Conservation (phyloP, 2,113 vertebrate genomes). For the Xyliphius kryptos region DNA sequence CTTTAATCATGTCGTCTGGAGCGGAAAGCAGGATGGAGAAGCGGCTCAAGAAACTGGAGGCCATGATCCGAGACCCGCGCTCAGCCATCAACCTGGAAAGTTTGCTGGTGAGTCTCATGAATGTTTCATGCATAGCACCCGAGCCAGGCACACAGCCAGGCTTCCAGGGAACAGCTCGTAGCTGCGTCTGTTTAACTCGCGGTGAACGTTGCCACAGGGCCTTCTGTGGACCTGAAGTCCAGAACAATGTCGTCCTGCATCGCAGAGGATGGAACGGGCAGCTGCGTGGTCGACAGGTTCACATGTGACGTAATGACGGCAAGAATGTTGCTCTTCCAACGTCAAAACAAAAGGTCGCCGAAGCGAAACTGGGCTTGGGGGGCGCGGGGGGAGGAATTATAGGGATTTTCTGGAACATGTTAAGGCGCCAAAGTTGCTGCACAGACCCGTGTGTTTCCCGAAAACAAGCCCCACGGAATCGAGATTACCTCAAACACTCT, state of each 20-base stretch:
- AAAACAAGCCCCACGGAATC: too few species aligned
- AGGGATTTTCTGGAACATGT: too few species aligned
- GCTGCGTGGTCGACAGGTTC: background rate
- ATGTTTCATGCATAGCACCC: slow-evolving; percentile 47
- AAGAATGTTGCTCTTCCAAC: background rate
- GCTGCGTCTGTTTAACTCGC: too few species aligned
- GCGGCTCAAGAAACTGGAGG: slow-evolving; percentile 86
- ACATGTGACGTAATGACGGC: background rate
- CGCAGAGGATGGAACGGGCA: background rate
- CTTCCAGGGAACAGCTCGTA: background rate
- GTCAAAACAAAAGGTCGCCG: background rate
- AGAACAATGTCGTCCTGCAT: background rate
- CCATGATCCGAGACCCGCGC: slow-evolving; percentile 83
- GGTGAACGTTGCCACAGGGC: background rate
- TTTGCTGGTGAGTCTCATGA: slow-evolving; percentile 80
- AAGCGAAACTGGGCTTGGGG: too few species aligned
- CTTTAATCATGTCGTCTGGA: slow-evolving; percentile 68
- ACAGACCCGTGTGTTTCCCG: too few species aligned
- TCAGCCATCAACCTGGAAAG: slow-evolving; percentile 93
- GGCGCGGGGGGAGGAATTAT: too few species aligned
- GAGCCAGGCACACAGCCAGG: background rate
- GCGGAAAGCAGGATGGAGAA: slow-evolving; percentile 74
- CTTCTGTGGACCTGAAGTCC: background rate
- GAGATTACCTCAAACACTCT: too few species aligned
- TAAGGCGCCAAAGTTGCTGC: too few species aligned